Base-by-base conservation (phyloP, 2,113 vertebrate species). In the Caranx melampygus region DNA sequence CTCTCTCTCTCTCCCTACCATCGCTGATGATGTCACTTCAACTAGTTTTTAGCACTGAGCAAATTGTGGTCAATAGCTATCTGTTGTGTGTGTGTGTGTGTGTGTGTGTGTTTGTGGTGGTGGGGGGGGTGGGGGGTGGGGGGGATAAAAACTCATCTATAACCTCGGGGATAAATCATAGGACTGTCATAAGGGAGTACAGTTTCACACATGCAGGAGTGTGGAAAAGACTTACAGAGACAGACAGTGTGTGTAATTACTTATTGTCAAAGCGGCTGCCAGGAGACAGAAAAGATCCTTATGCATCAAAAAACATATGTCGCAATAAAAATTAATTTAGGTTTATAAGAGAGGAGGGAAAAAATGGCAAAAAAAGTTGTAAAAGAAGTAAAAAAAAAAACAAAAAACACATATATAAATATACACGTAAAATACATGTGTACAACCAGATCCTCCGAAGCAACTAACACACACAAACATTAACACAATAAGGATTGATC, bases 11-110 rank as follows among this genome's bases (percentile, higher is more conserved):
- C 55, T 77, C 59, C 20, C 40, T 20, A 55, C 77, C 40, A 59
- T 78, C 62, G 35, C 15, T 75, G 72, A 81, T 87, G 83, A 88
- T 79, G 81, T 89, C 84, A 91, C 55, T n/a, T 54, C 16, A 34
- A 78, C 64, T 58, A 35, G 52, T 70, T 75, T 67, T 65, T 63
- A 26, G 84, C 13, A 20, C 59, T 18, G 67, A 61, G 40, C 55
- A 70, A 72, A 65, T 44, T 72, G 72, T 71, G 60, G 80, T 70
- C 70, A 76, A 35, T 52, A 68, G 65, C 51, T 34, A 64, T 72
- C 63, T 79, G 74, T 42, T 54, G 63, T 71, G 67, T 71, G 71
- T 68, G 72, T 37, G 9, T 7, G 67, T 34, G 83, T 52, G 75
- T 59, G 26, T 52, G 63, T 54, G 63, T 71, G 67, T 71, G 71